Evolutionary conservation across 2,113 vertebrate species (phyloP), one percentile per base, ranked within the genome.

Genomic region (Ptilonorhynchus violaceus): DNA sequence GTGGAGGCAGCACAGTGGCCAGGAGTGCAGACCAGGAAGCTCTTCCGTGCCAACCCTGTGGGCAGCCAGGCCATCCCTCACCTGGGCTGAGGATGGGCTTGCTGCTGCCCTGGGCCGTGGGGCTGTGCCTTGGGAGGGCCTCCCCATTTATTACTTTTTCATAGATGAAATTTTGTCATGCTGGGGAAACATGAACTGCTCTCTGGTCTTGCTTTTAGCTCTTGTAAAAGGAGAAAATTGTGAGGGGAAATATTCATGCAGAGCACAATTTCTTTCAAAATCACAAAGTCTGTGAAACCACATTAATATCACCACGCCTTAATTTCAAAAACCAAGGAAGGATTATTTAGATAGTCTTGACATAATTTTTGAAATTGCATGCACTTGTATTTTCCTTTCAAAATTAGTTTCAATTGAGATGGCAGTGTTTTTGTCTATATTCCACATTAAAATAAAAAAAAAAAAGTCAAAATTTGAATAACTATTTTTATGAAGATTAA

Each of bases 11-110:
- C 25, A 2, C 28, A 14, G 35, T 0, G 2, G 18, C 39, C 49
- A 21, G 67, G 16, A 76, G 35, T 0, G 13, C 52, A 9, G 41
- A 16, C 16, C 0, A 0, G 19, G 49, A 39, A 67, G 9, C 27
- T 49, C 3, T 41, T 80, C 33, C 0, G 0, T n/a, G 62, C 59
- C 20, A 27, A 0, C 7, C 18, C 68, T 2, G 2, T 17, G 62
- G 58, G 8, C 35, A 52, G 2, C 0, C 13, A 10, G 78, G 33
- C 33, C 63, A 72, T 30, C 18, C 33, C 47, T 82, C 23, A 4
- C 39, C 33, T 11, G 42, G 39, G 44, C 37, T 52, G 59, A 9
- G 22, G 37, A 35, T 64, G 72, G 37, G 14, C 37, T 60, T 30
- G 23, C 56, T 70, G 37, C 68, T 77, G 50, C 41, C 7, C 0